Base-by-base conservation (phyloP, 1,140 invertebrate genomes). In the Sesamia nonagrioides region DNA sequence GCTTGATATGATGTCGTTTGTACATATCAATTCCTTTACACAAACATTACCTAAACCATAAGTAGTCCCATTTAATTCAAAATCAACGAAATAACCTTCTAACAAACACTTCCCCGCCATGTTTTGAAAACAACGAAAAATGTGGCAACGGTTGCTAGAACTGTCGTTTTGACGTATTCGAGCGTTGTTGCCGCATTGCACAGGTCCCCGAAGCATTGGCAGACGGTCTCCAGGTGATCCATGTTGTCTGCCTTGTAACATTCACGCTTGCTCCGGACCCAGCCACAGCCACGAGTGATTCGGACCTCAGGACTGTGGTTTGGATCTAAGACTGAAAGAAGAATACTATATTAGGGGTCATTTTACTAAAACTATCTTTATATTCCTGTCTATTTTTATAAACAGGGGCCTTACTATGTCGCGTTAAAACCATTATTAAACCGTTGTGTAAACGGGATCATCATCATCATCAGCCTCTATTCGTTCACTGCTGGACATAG, bases 211-310 rank as follows among this genome's bases (percentile, higher is more conserved):
- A 92, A 94, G 82, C 95, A 96, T 79, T 95, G 94, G 84, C 95
- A 96, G 18, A 95, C 92, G 0, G 83, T 91, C 68, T 96, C 95
- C 40, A 93, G 84, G 78, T 95, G 95, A 74, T 95, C 95, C 77
- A 94, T 91, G 56, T 95, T 95, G 80, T 95, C 94, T 13, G 92
- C 92, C 9, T 85, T 89, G 79, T 95, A 95, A 82, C 95, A 96
- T 9, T 84, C 84, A 7, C 84, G 76, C 18, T 87, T 83, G 72
- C 94, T 90, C 8, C 88, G 84, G 6, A 95, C 86, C 90, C 91
- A 95, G n/a, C 95, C 95, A 73, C 95, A 96, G 40, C 89, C 86
- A 5, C 95, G 84, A 6, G 92, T 91, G 9, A 95, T 86, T 0
- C 95, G 88, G 9, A 89, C 86, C 56, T 95, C 88, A 0, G 89